Evolutionary conservation across 2,888 invertebrate species (phyloP), one percentile per base, ranked within the genome.

Genomic region (Sylvicola fuscatus): DNA sequence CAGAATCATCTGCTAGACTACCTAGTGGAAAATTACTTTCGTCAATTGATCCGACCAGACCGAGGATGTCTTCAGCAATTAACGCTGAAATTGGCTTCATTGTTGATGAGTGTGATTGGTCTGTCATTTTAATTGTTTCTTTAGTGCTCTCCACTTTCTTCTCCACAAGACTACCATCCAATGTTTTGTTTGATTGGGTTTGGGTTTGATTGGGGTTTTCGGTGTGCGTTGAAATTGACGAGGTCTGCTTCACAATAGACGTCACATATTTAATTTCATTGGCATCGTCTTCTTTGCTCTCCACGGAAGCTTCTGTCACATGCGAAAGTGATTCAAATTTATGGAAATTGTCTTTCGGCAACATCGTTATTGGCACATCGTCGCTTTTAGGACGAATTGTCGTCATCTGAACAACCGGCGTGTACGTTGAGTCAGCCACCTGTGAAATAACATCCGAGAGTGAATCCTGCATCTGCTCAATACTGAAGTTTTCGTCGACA

Each of bases 301-400:
- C n/a, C 13, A 16, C 14, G 6, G 16, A 27, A 26, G 14, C 32
- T 16, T 32, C 21, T 29, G 29, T 31, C 27, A 34, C 14, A 12
- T 33, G 21, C 4, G 40, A 44, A 3, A 56, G 49, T 33, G 51
- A 50, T 36, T 49, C 49, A 10, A 55, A 48, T 43, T 57, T 55
- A 38, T 52, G 49, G 36, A 49, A 49, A 36, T 55, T 52, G 13
- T 50, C 50, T 3, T 49, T 47, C 32, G 37, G 51, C 45, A 49
- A 45, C 5, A 37, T 38, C 2, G 45, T 16, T 13, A 26, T 14
- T 34, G 12, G 15, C 15, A 31, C 10, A 41, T 17, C 26, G 32
- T 27, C 27, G 39, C 14, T 29, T n/a, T 29, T 29, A 5, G 14
- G 5, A 7, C 14, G 12, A 13, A 29, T 29, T 13, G 17, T 17